Base-by-base conservation (phyloP, 2,797 vertebrate genomes). In the Gallinago nigripennis region DNA sequence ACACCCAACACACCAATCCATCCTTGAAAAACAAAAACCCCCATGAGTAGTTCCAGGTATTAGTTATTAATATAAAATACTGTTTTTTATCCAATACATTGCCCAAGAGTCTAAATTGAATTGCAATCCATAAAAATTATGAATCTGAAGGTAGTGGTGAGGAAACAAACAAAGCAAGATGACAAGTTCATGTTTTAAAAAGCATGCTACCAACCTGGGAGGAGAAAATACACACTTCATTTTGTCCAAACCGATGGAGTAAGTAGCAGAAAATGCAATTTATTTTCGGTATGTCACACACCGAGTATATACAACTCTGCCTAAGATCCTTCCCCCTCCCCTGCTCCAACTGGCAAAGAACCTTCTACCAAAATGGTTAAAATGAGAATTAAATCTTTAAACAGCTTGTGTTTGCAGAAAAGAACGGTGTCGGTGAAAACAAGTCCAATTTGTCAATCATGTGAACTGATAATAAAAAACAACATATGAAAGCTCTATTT, bases 361-460 rank as follows among this genome's bases (percentile, higher is more conserved):
- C 15, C 45, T 64, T 76, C 56, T 70, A 71, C 8, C 25, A 15
- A 43, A 63, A 10, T 73, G 76, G 13, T 31, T 82, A 41, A 91
- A 88, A 35, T 4, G 6, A 72, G 21, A 94, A 92, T 57, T 77
- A 77, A 63, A 82, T 56, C 69, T 70, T 92, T 35, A 84, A 95
- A 87, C 79, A 90, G 83, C 50, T 92, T 90, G 75, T 84, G 78
- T 85, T 94, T 92, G 75, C 83, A 86, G 45, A 53, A 71, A 66
- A 58, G 24, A 90, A 90, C 24, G 18, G 64, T 68, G 65, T 90
- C 53, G 77, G 69, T 31, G 60, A 85, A 86, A 94, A 94, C 85
- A 91, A 90, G 71, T 37, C 83, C 57, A 85, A 94, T 94, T 92
- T 94, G 87, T 80, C 1, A 0, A 94, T 92, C 86, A 46, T 39